phyloP scores from a whole-genome alignment of 1,140 invertebrate species.

The Heliothis subflexa region DNA sequence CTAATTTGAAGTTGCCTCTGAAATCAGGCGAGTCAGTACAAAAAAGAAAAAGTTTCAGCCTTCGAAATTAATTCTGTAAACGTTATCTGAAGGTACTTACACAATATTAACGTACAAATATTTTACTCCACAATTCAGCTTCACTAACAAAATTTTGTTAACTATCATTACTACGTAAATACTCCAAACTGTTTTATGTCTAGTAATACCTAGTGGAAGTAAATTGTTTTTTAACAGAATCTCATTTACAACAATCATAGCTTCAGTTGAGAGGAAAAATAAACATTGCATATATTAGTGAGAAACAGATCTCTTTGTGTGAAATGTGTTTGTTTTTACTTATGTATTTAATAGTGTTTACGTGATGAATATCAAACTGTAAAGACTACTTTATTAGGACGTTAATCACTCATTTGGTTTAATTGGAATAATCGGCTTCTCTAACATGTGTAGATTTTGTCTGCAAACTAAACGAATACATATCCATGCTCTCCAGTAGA shows the following conservation, averaged over 20 bases:
- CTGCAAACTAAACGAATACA: too few species aligned
- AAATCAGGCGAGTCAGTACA: too few species aligned
- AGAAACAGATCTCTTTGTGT: constrained; percentile 43
- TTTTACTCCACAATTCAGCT: background rate
- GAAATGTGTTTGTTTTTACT: constrained; percentile 51
- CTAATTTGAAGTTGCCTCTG: too few species aligned
- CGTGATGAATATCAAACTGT: constrained; percentile 34
- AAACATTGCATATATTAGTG: constrained; percentile 49
- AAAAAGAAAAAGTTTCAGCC: background rate
- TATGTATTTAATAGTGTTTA: constrained; percentile 44
- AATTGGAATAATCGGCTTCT: background rate
- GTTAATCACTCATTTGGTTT: background rate
- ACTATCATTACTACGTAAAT: constrained; percentile 5
- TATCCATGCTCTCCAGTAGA: too few species aligned
- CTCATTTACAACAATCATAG: constrained; percentile 46
- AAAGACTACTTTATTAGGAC: constrained; percentile 45
- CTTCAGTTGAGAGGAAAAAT: constrained; percentile 42
- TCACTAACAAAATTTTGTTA: constrained; percentile 3
- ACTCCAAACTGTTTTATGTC: constrained; percentile 27
- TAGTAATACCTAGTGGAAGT: constrained; percentile 3
- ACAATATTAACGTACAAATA: background rate
- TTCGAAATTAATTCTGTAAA: background rate
- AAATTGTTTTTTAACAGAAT: constrained; percentile 21
- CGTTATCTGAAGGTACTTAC: background rate
- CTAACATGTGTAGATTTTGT: background rate